These are phyloP conservation scores for Atta colombica DNA, from an alignment of 1,140 invertebrate genomes.

Conservation along the genomic window DNA sequence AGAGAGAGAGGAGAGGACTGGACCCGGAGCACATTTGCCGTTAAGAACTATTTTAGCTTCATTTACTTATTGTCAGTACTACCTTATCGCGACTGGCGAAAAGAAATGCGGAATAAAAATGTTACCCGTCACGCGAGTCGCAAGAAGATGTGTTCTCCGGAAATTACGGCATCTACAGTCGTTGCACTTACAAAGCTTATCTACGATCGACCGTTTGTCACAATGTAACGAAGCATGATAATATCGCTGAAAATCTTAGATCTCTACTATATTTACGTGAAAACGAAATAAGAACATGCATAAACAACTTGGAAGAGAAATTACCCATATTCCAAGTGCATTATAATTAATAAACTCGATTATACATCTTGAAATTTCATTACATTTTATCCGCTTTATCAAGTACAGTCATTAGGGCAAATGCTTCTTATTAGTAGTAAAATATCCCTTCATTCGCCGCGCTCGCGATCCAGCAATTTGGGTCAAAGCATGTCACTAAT, in stretches of 20 bases:
- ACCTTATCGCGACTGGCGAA: constrained; percentile 30
- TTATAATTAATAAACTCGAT: constrained; percentile 52
- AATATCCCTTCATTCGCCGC: constrained; percentile 49
- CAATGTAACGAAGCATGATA: constrained; percentile 20
- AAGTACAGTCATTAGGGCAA: constrained; percentile 43
- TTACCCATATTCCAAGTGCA: constrained; percentile 20
- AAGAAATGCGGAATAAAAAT: constrained; percentile 43
- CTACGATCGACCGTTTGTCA: constrained; percentile 22
- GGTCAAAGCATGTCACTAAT: constrained; percentile 53
- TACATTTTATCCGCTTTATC: constrained; percentile 42
- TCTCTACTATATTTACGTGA: constrained; percentile 1
- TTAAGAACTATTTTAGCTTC: constrained; percentile 32
- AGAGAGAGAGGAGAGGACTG: background rate
- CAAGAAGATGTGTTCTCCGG: constrained; percentile 28
- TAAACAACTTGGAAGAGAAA: constrained; percentile 1
- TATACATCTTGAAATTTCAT: constrained; percentile 27
- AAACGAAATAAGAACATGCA: constrained; percentile 19
- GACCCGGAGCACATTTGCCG: background rate
- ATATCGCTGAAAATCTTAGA: constrained; percentile 10
- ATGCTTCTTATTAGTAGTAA: constrained; percentile 61
- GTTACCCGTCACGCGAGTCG: constrained; percentile 33
- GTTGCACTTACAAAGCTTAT: constrained; percentile 42
- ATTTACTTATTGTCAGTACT: constrained; percentile 17
- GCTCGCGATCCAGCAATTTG: constrained; percentile 45
- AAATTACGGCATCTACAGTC: constrained; percentile 34